Conservation (phyloP, 2,113 vertebrate genomes). For the Albula glossodonta region DNA sequence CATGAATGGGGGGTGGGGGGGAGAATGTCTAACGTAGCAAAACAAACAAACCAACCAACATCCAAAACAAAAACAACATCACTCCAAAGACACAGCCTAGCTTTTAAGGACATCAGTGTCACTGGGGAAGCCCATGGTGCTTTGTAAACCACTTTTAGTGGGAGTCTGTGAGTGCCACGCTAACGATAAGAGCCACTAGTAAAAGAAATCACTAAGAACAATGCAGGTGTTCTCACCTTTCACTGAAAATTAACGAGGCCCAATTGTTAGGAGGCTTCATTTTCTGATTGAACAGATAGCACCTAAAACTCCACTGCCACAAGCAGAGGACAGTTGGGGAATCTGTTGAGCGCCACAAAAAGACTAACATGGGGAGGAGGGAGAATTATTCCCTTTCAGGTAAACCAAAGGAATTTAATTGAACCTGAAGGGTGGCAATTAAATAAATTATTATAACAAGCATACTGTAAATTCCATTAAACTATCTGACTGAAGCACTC, state of each 20-base stretch:
- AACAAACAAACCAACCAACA: not conserved
- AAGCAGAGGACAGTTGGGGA: not conserved
- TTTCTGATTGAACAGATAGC: conserved; percentile 26
- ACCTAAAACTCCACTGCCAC: conserved; percentile 13
- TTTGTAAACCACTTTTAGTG: not conserved
- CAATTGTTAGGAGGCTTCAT: conserved; percentile 5
- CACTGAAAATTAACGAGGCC: not conserved
- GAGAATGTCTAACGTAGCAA: not conserved
- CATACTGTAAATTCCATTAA: conserved; percentile 56
- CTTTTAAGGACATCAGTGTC: not conserved
- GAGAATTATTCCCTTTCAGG: conserved; percentile 14
- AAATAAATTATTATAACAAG: conserved; percentile 54
- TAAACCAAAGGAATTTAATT: conserved; percentile 42
- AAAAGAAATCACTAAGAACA: not conserved
- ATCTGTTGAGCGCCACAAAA: not conserved
- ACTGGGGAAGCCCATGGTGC: not conserved
- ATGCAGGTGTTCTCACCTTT: not conserved
- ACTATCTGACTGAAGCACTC: conserved; percentile 49
- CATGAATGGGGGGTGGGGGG: not conserved
- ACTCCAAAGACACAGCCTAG: not conserved
- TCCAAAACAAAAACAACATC: not conserved
- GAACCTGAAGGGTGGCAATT: conserved; percentile 52
- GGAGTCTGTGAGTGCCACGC: not conserved
- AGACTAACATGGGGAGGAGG: not conserved
- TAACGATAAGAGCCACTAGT: not conserved